Conservation (phyloP, 1,140 invertebrate species). For the Zaprionus davidi region DNA sequence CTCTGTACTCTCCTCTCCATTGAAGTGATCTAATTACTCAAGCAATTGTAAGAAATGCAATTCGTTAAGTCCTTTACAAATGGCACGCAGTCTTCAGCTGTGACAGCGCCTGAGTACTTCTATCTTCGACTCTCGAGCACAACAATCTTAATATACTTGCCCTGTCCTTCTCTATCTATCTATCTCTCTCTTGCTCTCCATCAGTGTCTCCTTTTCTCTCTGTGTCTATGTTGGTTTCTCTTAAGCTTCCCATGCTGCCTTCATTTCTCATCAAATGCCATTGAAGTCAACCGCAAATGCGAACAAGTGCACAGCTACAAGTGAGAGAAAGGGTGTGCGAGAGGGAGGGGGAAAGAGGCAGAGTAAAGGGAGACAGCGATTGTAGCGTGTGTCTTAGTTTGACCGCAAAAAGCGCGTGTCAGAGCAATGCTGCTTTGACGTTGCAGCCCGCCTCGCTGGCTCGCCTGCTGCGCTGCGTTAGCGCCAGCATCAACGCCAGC, state of each 20-base stretch:
- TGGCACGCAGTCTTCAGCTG: not conserved
- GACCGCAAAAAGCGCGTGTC: slow-evolving; percentile 70
- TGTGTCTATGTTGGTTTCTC: not conserved
- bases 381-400: slow-evolving; percentile 40
- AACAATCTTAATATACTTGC: slow-evolving; percentile 1
- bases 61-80: slow-evolving; percentile 2
- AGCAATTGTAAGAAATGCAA: slow-evolving; percentile 2
- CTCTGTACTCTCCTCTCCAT: not conserved
- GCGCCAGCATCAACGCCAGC: slow-evolving; percentile 31
- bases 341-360: not conserved
- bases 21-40: slow-evolving; percentile 1
- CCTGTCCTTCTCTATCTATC: not conserved
- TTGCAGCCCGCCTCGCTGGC: not conserved
- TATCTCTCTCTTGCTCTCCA: not conserved
- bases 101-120: not conserved
- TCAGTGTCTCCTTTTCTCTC: not conserved
- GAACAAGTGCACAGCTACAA: slow-evolving; percentile 13
- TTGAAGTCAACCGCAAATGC: slow-evolving; percentile 60
- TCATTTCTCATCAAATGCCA: slow-evolving; percentile 64
- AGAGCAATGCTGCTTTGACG: slow-evolving; percentile 12
- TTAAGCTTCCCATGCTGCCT: slow-evolving; percentile 7
- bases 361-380: not conserved
- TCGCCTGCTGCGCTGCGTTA: slow-evolving; percentile 25
- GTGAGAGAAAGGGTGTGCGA: not conserved
- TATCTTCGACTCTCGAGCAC: not conserved